Base-by-base conservation (phyloP, 2,797 vertebrate species). In the Oreonectes daqikongensis region DNA sequence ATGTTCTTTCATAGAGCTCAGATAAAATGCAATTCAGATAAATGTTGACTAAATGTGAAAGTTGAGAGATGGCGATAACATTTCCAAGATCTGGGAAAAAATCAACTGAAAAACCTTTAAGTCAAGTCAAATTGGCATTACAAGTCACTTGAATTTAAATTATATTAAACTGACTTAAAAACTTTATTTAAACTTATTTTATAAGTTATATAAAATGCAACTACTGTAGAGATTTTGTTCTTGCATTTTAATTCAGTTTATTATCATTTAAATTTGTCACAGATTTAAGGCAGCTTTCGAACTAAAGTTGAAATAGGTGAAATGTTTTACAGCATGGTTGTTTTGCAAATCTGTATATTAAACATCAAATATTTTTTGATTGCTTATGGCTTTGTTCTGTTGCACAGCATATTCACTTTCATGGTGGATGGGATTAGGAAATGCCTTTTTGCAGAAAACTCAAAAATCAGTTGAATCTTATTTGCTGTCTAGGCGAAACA, bases 401-500 rank as follows among this genome's bases (percentile, higher is more conserved):
- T 57, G 12, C 12, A 1, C 52, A 24, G 20, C 20, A 52, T 24
- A 5, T 24, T 53, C 52, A 1, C 52, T 24, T 24, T 53, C 12
- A 44, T 15, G 5, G 3, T 5, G 14, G 42, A 53, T 20, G 22
- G 50, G 12, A n/a, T n/a, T n/a, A n/a, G n/a, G 11, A 15, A 26
- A 26, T 24, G 12, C 14, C 20, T 26, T 55, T 12, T 52, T 12
- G 9, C 50, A 22, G 50, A n/a, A 52, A 22, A 11, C 3, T 15
- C 3, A n/a, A 35, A 20, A 10, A 61, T 26, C 15, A 0, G 28
- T 35, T 28, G 20, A 52, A 50, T 60, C 28, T 40, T 18, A 52
- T 30, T n/a, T n/a, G 15, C 24, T 63, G 66, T 69, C 66, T 48
- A 30, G 46, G 18, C 12, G 11, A 63, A 69, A 61, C 57, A 61